Evolutionary conservation across 2,797 vertebrate genomes (phyloP).

Genomic region (Halcyon leucocephala): DNA sequence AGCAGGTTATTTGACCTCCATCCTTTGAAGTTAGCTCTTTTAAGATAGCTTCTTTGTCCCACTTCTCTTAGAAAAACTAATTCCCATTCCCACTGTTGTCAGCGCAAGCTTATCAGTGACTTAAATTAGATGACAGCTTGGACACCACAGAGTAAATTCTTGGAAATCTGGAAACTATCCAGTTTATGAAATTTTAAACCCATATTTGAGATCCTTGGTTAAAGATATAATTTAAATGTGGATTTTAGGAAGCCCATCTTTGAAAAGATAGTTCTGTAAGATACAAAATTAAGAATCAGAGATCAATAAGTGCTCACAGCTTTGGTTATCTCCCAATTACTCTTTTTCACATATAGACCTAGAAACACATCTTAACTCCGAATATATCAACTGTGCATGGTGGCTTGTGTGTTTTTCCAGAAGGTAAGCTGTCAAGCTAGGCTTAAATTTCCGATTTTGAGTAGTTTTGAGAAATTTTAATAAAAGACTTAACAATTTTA

Average conservation of each 20-base stretch:
- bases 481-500: background rate
- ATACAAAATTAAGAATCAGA: background rate
- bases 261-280: background rate
- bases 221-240: background rate
- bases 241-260: background rate
- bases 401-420: background rate
- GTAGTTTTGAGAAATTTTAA: background rate
- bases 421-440: background rate
- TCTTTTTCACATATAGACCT: background rate
- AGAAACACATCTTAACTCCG: background rate
- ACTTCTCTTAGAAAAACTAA: conserved; percentile 1
- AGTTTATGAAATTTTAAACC: background rate
- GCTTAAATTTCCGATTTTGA: background rate
- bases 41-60: conserved; percentile 39
- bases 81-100: conserved; percentile 29
- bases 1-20: conserved; percentile 52
- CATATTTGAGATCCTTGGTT: background rate
- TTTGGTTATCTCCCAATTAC: background rate
- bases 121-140: background rate
- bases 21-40: conserved; percentile 48
- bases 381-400: background rate
- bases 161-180: background rate
- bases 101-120: conserved; percentile 12
- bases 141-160: background rate
- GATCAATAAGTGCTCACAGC: background rate